Percentiles rank a stretch among this genome's conserved stretches.
Conservation (phyloP, 2,797 vertebrate genomes). For the Hippocampus kuda region DNA sequence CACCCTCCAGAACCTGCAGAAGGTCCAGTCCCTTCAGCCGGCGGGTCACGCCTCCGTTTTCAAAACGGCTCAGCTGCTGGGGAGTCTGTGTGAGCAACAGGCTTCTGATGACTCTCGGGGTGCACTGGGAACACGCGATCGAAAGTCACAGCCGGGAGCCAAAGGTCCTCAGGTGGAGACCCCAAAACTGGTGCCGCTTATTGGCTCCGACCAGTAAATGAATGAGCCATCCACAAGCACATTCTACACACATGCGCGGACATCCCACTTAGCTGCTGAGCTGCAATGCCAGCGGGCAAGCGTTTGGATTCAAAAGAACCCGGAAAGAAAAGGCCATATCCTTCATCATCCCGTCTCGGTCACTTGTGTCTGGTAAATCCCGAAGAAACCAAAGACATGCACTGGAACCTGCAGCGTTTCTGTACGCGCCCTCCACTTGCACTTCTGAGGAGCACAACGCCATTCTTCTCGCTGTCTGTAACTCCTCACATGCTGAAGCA, state of each 20-base stretch:
- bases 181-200: conserved; percentile 75
- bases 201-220: conserved; percentile 72
- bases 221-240: neutral
- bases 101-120: conserved; percentile 46
- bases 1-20: conserved; percentile 78
- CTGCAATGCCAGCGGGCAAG: neutral
- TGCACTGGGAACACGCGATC: conserved; percentile 33
- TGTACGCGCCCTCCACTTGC: conserved; percentile 44
- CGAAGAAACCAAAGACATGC: conserved; percentile 63
- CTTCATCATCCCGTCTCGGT: neutral
- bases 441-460: conserved; percentile 42
- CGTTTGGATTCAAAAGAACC: neutral
- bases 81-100: conserved; percentile 71
- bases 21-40: conserved; percentile 70
- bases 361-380: conserved; percentile 23
- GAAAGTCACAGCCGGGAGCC: conserved; percentile 58
- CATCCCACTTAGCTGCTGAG: neutral
- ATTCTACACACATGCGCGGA: conserved; percentile 15
- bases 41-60: conserved; percentile 80
- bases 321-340: neutral
- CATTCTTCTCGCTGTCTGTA: conserved; percentile 14
- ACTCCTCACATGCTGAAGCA: conserved; percentile 31
- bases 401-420: conserved; percentile 60
- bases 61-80: conserved; percentile 86
- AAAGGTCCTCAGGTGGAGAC: conserved; percentile 71